Base-by-base conservation (phyloP, 1,140 invertebrate species). In the Musca vetustissima region DNA sequence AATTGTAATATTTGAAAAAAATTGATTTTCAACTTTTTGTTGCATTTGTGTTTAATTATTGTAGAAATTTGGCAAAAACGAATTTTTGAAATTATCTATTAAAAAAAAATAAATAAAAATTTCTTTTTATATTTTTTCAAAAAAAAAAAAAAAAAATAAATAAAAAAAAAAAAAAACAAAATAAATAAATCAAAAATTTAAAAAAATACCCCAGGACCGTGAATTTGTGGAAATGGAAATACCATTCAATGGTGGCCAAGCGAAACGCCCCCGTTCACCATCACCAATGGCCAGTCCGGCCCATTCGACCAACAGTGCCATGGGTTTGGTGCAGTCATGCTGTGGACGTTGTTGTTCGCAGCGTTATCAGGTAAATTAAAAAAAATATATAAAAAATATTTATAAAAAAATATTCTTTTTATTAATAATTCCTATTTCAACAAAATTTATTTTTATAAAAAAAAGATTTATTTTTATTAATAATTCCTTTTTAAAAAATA, bases 211-310 rank as follows among this genome's bases (percentile, higher is more conserved):
- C 4, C 87, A 97, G 95, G 95, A 98, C 85, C 92, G 96, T 67
- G 95, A 98, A 85, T 98, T 98, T 85, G 93, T 97, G 69, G 96
- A 98, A 84, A 89, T 97, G 88, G 96, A 98, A 77, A 92, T 94
- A 79, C 93, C 95, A 13, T 97, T 89, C 85, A 98, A 97, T 83
- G 28, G 28, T 4, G 95, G 94, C 88, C 94, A 84, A 88, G 93
- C 75, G 50, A 97, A 95, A 84, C 88, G 95, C 77, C 94, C 94
- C 3, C 93, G 89, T 25, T 93, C 92, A 21, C 92, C 92, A 36
- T 93, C 92, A 28, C 92, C 92, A 2, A 86, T 95, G 74, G 92
- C 93, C 36, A 94, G 93, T 73, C 93, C 94, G 32, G 92, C 93
- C 72, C 92, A 95, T 87, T 92, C 92, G 72, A 89, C 90, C 65